These are phyloP conservation scores for Cordilura impudica DNA, from an alignment of 2,888 invertebrate species.

Conservation along the genomic window DNA sequence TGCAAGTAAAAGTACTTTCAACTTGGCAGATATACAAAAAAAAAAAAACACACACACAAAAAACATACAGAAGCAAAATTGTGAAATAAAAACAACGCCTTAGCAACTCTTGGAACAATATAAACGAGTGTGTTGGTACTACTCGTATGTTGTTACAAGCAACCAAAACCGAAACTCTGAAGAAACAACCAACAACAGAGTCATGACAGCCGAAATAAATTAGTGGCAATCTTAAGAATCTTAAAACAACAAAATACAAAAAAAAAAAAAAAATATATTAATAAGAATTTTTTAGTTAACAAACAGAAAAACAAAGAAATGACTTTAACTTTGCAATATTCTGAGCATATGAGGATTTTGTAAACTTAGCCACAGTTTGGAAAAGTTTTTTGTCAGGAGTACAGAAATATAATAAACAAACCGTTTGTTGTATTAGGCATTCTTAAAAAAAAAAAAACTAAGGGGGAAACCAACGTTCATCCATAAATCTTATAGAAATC, in stretches of 20 bases:
- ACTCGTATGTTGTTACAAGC: conserved; percentile 14
- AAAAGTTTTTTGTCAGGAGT: not conserved
- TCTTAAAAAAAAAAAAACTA: conserved; percentile 11
- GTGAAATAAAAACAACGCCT: conserved; percentile 29
- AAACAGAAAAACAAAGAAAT: too few species aligned
- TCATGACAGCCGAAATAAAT: conserved; percentile 61
- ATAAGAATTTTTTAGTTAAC: not conserved
- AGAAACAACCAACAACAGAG: conserved; percentile 27
- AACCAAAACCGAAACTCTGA: conserved; percentile 13
- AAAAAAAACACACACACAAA: not conserved
- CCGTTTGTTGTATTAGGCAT: conserved; percentile 51
- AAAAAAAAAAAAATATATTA: not conserved
- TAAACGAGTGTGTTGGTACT: conserved; percentile 1
- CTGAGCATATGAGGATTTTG: not conserved
- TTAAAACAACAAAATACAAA: conserved; percentile 24
- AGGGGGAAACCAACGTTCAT: conserved; percentile 11
- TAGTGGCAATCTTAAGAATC: conserved; percentile 56
- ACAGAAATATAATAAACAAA: conserved; percentile 33
- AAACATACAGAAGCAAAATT: conserved; percentile 31
- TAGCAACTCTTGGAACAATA: conserved; percentile 46
- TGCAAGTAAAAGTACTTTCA: conserved; percentile 61
- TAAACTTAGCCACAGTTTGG: not conserved
- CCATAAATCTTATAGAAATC: conserved; percentile 32
- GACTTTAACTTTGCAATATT: conserved; percentile 36
- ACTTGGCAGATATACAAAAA: conserved; percentile 41